Percentiles rank a stretch among this genome's conserved stretches.
Evolutionary conservation across 2,113 vertebrate species (phyloP).

Genomic region (Callaeas wilsoni): DNA sequence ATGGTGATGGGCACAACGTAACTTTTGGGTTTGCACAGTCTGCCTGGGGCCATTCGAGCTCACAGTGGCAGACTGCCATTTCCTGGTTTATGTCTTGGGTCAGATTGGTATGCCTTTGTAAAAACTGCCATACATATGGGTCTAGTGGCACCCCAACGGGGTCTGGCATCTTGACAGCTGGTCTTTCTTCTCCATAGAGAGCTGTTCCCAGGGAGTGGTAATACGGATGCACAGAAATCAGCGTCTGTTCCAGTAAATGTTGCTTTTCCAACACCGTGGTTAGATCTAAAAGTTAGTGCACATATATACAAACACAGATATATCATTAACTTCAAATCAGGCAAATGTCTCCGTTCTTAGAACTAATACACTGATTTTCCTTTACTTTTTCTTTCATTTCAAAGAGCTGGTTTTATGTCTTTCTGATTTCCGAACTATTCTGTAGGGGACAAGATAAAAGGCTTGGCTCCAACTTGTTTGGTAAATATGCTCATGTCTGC

Average conservation of each 20-base stretch:
- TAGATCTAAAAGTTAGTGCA: not conserved
- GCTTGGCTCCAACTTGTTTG: not conserved
- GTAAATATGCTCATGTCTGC: not conserved
- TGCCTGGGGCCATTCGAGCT: constrained; percentile 63
- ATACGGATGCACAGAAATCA: constrained; percentile 77
- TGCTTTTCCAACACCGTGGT: constrained; percentile 55
- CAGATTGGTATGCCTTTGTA: constrained; percentile 51
- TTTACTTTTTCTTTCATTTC: not conserved
- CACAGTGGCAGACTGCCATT: constrained; percentile 72
- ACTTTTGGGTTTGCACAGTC: constrained; percentile 48
- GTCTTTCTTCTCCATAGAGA: constrained; percentile 80
- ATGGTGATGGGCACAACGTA: constrained; percentile 62
- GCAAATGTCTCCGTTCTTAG: not conserved
- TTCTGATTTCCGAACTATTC: not conserved
- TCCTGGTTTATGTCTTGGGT: constrained; percentile 59
- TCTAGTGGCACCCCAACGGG: constrained; percentile 66
- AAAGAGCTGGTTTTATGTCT: not conserved
- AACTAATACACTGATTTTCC: not conserved
- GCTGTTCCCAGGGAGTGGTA: constrained; percentile 77
- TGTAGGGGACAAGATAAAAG: not conserved
- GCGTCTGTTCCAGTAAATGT: constrained; percentile 64
- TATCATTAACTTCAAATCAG: not conserved
- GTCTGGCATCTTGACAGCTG: constrained; percentile 74
- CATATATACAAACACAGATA: not conserved
- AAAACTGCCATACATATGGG: constrained; percentile 69